Evolutionary conservation across 2,113 vertebrate genomes (phyloP).

Genomic region (Cathartes aura): DNA sequence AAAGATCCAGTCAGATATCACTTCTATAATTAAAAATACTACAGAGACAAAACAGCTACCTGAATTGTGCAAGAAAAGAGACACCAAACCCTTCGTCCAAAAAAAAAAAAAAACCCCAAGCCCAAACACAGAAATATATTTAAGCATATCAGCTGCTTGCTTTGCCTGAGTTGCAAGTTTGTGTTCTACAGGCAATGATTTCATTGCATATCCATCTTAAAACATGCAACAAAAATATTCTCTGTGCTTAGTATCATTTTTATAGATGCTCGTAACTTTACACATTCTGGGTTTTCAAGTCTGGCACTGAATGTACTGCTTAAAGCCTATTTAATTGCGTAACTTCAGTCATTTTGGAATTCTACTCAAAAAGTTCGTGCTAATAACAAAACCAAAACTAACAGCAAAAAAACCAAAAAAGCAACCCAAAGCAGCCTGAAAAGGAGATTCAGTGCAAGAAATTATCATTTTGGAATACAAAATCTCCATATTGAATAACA

Average conservation of each 20-base stretch:
- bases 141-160: background rate
- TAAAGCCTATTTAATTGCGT: background rate
- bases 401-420: background rate
- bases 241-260: background rate
- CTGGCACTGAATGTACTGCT: background rate
- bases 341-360: background rate
- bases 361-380: background rate
- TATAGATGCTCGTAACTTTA: background rate
- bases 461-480: background rate
- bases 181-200: background rate
- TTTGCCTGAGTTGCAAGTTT: background rate
- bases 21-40: background rate
- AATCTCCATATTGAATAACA: background rate
- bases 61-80: background rate
- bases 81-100: background rate
- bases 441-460: background rate
- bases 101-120: background rate
- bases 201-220: background rate
- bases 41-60: background rate
- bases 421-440: background rate
- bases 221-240: background rate
- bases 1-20: background rate
- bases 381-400: slow-evolving; percentile 1
- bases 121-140: background rate
- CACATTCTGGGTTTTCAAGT: background rate